Evolutionary conservation across 2,113 vertebrate genomes (phyloP), one percentile per base, ranked within the genome.

Genomic region (Tursiops truncatus): DNA sequence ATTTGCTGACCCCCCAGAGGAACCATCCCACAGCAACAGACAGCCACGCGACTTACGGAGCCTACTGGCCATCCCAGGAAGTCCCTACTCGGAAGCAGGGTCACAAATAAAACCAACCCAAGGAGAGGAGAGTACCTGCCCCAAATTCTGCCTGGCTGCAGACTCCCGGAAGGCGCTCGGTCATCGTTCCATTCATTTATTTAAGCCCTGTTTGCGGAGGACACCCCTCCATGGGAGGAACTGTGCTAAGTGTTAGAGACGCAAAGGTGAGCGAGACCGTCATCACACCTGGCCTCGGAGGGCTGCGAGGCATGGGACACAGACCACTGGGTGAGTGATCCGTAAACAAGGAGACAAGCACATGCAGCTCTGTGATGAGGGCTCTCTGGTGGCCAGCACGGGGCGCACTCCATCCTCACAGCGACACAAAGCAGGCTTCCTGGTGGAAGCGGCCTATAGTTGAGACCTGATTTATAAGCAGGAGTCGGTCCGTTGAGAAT

Each of bases 351-450:
- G 5, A 20, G 15, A 50, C 14, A 28, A n/a, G 71, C 56, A 18
- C 31, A 13, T 14, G 3, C 14, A 8, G 31, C 58, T 17, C 13
- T 6, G 38, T 10, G 70, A 21, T 2, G 33, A 33, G 9, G 58
- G 41, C 71, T 50, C 58, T 8, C 8, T 44, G 9, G 8, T 5
- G 73, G 41, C 56, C 1, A 0, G 36, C 4, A 0, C 0, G 5
- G 23, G 56, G 7, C 21, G 14, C 13, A 11, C 14, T 13, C 3
- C 5, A 23, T 60, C 86, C 38, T n/a, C 56, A 26, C 36, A 11
- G 38, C 0, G 8, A 31, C 28, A 50, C 41, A 77, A 65, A 53
- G 41, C 41, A 9, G 58, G 23, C 58, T 36, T 65, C 33, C 41
- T 65, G 33, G 73, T 77, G 88, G 23, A 77, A 53, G 60, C 1